Conservation (phyloP, 2,113 vertebrate genomes). For the Mus musculus region DNA sequence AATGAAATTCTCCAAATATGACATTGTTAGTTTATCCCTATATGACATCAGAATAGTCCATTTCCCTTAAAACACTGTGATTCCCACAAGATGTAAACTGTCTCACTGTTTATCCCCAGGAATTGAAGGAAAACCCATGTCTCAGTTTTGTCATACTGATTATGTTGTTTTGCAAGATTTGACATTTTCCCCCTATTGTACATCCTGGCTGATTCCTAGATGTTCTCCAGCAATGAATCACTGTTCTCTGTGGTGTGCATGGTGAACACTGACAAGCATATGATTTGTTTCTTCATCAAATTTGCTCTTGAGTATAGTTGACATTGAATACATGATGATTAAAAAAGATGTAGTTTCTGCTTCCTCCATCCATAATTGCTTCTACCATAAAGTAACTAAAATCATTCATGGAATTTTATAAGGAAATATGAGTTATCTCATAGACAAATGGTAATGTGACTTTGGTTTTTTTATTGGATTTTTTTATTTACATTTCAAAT, state of each 20-base stretch:
- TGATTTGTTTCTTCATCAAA: constrained; percentile 6
- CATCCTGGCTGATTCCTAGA: neutral
- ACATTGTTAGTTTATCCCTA: neutral
- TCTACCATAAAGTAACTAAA: neutral
- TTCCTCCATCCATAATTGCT: neutral
- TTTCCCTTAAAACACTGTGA: neutral
- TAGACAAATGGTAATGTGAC: neutral
- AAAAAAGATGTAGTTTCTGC: neutral
- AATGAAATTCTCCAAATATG: neutral
- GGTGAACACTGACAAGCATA: neutral
- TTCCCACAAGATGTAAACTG: neutral
- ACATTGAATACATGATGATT: neutral
- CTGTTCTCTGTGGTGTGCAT: neutral
- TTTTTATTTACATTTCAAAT: too few species aligned
- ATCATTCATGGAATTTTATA: neutral
- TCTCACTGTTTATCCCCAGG: neutral
- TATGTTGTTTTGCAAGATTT: constrained; percentile 25
- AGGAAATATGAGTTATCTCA: neutral
- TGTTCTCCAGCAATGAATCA: neutral
- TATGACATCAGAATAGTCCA: neutral
- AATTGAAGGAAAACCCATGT: neutral
- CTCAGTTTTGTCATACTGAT: neutral
- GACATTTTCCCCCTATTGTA: neutral
- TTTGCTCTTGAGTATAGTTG: neutral
- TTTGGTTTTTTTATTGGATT: too few species aligned